phyloP scores from a whole-genome alignment of 2,888 invertebrate genomes.

The Drosophila nigricruria region DNA sequence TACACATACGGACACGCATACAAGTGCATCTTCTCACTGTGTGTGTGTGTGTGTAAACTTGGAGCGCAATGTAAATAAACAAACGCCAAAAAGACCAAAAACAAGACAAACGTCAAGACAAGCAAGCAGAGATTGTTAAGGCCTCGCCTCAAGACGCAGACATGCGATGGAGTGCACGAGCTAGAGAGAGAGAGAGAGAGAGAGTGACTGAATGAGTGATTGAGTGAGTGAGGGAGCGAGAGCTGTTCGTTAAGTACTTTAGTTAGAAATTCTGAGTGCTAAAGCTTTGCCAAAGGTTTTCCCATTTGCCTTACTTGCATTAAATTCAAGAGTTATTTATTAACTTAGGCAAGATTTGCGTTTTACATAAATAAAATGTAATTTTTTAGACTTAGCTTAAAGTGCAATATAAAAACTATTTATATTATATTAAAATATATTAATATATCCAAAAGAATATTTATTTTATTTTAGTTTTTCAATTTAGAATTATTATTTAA shows the following conservation, averaged over 20 bases:
- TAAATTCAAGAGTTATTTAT: background rate
- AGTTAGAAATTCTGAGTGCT: background rate
- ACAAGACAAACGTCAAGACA: conserved; percentile 31
- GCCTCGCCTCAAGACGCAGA: conserved; percentile 13
- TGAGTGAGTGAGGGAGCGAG: background rate
- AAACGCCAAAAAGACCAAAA: conserved; percentile 65
- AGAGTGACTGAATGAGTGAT: background rate
- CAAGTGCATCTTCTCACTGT: conserved; percentile 18
- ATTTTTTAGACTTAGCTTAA: no score
- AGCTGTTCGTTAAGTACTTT: conserved; percentile 19
- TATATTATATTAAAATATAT: no score
- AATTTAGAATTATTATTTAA: background rate
- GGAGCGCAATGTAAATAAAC: conserved; percentile 77
- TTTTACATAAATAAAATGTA: background rate
- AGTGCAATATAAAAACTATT: no score
- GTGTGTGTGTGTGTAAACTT: conserved; percentile 68
- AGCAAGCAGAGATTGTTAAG: conserved; percentile 38
- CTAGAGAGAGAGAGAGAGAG: background rate
- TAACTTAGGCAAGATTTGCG: background rate
- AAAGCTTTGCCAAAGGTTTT: conserved; percentile 6
- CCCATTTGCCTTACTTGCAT: background rate
- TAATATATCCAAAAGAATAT: no score
- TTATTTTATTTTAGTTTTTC: background rate
- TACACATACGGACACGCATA: conserved; percentile 36
- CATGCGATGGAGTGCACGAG: conserved; percentile 4